Evolutionary conservation across 2,888 invertebrate genomes (phyloP).

Genomic region (Drosophila neotestacea): DNA sequence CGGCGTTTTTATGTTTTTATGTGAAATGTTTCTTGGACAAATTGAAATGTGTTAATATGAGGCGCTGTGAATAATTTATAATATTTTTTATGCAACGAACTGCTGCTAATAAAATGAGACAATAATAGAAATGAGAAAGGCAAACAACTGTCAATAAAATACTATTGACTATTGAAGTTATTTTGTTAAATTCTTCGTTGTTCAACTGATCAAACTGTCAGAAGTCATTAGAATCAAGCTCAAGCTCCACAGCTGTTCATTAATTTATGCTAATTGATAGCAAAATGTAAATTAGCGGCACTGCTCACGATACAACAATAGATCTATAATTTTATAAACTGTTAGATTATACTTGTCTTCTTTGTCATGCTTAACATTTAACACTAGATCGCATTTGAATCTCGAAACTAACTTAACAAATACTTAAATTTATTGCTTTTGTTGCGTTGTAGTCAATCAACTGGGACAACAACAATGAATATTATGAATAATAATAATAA

Average conservation of each 20-base stretch:
- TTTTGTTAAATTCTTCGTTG: constrained; percentile 27
- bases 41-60: constrained; percentile 76
- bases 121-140: constrained; percentile 18
- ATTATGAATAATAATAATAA: constrained; percentile 16
- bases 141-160: constrained; percentile 16
- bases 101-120: constrained; percentile 19
- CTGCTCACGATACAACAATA: constrained; percentile 61
- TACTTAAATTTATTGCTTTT: constrained; percentile 39
- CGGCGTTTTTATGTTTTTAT: constrained; percentile 40
- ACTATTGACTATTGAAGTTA: constrained; percentile 1
- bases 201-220: constrained; percentile 49
- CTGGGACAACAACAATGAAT: constrained; percentile 39
- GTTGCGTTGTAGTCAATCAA: constrained; percentile 58
- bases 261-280: constrained; percentile 72
- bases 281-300: constrained; percentile 53
- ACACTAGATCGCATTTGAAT: constrained; percentile 43
- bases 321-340: constrained; percentile 45
- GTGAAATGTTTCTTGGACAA: constrained; percentile 61
- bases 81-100: constrained; percentile 31
- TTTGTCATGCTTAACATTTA: constrained; percentile 13
- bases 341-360: constrained; percentile 18
- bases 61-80: constrained; percentile 60
- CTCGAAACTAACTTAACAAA: constrained; percentile 18
- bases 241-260: constrained; percentile 29
- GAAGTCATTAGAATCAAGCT: constrained; percentile 55